phyloP scores from a whole-genome alignment of 2,797 vertebrate genomes.

The Platalea minor region DNA sequence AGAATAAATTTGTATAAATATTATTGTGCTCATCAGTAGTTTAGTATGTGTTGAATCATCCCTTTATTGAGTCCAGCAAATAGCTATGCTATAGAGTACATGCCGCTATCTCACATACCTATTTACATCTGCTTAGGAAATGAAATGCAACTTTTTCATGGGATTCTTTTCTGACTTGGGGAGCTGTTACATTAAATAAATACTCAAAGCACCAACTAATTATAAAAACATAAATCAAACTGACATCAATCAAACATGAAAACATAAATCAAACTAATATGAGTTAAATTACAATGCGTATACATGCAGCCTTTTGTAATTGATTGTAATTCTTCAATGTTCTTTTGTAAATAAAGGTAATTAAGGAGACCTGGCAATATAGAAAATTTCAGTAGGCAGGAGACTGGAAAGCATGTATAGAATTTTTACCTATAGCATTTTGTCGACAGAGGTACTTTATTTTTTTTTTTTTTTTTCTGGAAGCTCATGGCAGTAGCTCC shows the following conservation, averaged over 20 bases:
- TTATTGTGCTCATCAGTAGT: background rate
- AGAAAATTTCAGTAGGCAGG: background rate
- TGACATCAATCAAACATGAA: background rate
- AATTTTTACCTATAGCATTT: background rate
- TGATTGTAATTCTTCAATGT: background rate
- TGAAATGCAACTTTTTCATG: background rate
- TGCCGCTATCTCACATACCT: background rate
- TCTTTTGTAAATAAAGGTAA: background rate
- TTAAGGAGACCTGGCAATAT: background rate
- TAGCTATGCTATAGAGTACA: background rate
- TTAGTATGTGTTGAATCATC: background rate
- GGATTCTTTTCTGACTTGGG: background rate
- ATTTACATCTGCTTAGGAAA: background rate
- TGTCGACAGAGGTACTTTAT: background rate
- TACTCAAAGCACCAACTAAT: background rate
- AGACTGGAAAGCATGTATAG: background rate
- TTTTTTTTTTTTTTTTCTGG: background rate
- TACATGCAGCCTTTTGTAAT: background rate
- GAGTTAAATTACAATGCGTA: constrained; percentile 19
- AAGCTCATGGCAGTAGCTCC: background rate
- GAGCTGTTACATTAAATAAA: background rate
- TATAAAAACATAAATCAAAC: constrained; percentile 36
- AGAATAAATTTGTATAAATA: background rate
- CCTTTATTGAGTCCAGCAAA: background rate
- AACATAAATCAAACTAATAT: constrained; percentile 36